phyloP scores from a whole-genome alignment of 2,113 vertebrate species.

The Colistium nudipinnis region DNA sequence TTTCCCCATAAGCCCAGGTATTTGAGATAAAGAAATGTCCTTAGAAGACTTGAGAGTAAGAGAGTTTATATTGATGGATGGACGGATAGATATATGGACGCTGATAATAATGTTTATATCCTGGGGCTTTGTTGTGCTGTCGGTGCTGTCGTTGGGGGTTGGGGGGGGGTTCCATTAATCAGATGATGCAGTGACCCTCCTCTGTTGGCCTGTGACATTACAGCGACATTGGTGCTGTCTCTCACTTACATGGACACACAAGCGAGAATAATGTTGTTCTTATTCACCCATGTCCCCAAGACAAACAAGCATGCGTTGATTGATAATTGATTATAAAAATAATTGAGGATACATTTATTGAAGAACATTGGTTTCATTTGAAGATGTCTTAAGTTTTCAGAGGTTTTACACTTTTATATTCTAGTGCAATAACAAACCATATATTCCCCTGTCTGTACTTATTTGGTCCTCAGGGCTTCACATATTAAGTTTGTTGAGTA shows the following conservation, averaged over 20 bases:
- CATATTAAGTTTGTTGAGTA: not conserved
- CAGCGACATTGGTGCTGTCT: slow-evolving; percentile 61
- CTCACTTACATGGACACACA: slow-evolving; percentile 35
- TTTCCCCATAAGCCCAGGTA: slow-evolving; percentile 21
- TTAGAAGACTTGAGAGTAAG: not conserved
- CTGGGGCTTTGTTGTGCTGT: slow-evolving; percentile 52
- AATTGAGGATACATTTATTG: not conserved
- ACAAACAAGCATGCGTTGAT: too few relatives aligned
- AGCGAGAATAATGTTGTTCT: not conserved
- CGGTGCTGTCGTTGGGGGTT: slow-evolving; percentile 60
- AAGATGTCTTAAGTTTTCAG: not conserved
- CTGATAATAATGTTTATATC: slow-evolving; percentile 67
- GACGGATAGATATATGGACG: slow-evolving; percentile 32
- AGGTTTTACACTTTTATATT: not conserved
- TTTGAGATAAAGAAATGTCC: slow-evolving; percentile 48
- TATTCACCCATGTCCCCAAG: not conserved
- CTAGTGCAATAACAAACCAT: not conserved
- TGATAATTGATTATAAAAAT: not conserved
- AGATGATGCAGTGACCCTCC: slow-evolving; percentile 56
- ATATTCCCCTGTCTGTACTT: not conserved
- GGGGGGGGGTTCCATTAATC: slow-evolving; percentile 71
- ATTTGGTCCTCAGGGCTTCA: not conserved
- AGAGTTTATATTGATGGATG: slow-evolving; percentile 17
- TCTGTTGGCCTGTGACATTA: slow-evolving; percentile 67
- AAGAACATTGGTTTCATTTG: not conserved